Percentiles rank a stretch among this genome's conserved stretches.
phyloP scores from a whole-genome alignment of 1,140 invertebrate species.

The Trinorchestia longiramus region DNA sequence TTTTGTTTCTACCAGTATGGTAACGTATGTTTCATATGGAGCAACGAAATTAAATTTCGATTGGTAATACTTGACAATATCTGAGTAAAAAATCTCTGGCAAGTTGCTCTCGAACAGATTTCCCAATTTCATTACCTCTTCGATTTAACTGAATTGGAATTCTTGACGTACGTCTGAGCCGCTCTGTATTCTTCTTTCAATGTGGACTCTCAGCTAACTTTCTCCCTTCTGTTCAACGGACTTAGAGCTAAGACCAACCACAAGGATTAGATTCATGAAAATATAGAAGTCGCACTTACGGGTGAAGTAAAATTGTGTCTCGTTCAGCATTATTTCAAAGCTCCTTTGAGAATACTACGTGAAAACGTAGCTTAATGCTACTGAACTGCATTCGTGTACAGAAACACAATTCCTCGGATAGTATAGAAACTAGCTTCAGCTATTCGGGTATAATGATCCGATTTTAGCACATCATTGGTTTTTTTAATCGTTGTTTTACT shows the following conservation, averaged over 20 bases:
- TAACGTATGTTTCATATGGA: not conserved
- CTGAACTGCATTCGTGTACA: not conserved
- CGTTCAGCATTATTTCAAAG: not conserved
- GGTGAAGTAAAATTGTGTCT: not conserved
- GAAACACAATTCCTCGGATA: not conserved
- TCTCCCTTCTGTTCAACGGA: not conserved
- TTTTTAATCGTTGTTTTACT: not conserved
- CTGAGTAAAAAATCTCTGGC: not conserved
- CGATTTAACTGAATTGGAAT: not conserved
- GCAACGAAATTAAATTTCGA: not conserved
- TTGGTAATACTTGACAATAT: not conserved
- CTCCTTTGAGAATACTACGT: not conserved
- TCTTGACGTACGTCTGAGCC: not conserved
- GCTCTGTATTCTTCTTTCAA: slow-evolving; percentile 9
- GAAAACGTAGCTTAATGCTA: not conserved
- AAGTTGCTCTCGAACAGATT: not conserved
- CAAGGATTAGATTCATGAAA: not conserved
- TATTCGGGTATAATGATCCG: not conserved
- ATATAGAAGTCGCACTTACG: not conserved
- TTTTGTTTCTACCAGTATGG: not conserved
- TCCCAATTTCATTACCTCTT: not conserved
- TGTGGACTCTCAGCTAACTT: not conserved
- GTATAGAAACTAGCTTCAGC: not conserved
- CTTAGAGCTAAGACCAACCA: not conserved
- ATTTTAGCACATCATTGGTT: not conserved